Percentiles rank a stretch among this genome's conserved stretches.
phyloP scores from a whole-genome alignment of 2,797 vertebrate species.

The Rhinophrynus dorsalis region DNA sequence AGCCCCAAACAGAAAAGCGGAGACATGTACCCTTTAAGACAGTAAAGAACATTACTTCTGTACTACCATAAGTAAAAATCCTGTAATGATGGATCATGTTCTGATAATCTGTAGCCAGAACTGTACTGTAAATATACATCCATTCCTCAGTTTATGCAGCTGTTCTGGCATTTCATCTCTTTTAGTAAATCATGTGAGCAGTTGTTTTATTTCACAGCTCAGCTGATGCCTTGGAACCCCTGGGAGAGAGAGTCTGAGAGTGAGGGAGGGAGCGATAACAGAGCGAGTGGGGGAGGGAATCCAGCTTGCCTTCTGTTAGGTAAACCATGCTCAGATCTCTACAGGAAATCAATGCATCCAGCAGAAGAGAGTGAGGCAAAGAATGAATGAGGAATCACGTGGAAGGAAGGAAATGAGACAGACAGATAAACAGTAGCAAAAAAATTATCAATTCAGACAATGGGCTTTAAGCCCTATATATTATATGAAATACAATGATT shows the following conservation, averaged over 20 bases:
- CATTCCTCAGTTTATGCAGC: not conserved
- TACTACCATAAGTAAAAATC: no score
- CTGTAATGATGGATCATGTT: no score
- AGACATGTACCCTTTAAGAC: no score
- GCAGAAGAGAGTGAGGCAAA: constrained; percentile 14
- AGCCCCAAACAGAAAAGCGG: no score
- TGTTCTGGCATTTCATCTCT: constrained; percentile 30
- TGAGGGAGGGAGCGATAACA: constrained; percentile 1
- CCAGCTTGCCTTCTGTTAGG: constrained; percentile 20
- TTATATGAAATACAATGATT: no score
- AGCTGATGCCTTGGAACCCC: constrained; percentile 33
- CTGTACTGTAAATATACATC: not conserved
- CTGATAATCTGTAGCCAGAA: not conserved
- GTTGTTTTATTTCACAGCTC: constrained; percentile 45
- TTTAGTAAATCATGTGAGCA: constrained; percentile 26
- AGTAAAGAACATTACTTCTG: no score
- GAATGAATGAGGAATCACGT: constrained; percentile 31
- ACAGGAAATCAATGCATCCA: constrained; percentile 40
- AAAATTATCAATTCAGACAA: not conserved
- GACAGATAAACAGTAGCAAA: not conserved
- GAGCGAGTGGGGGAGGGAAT: not conserved
- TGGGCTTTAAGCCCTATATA: not conserved
- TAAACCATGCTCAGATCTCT: constrained; percentile 32
- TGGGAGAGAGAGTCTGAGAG: constrained; percentile 2
- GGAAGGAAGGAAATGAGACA: not conserved